These are phyloP conservation scores for Aradophagus sp. DNA, from an alignment of 1,140 invertebrate genomes.

Conservation along the genomic window DNA sequence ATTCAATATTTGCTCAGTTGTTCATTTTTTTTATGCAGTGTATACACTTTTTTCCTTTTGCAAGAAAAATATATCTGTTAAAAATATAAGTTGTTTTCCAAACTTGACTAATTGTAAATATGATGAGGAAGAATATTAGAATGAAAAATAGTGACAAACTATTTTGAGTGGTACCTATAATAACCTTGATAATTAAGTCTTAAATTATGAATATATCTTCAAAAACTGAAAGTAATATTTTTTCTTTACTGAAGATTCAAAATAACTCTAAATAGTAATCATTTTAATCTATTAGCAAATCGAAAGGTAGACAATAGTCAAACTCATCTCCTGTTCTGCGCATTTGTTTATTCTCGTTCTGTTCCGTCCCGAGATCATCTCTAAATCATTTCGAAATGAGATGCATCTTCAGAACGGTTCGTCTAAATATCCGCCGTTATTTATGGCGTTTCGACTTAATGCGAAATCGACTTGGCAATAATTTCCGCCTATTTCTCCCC, in stretches of 20 bases:
- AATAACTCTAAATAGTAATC: background rate
- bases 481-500: constrained; percentile 3
- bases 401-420: constrained; percentile 13
- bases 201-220: too few species aligned
- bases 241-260: background rate
- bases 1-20: too few species aligned
- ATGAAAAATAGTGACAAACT: too few species aligned
- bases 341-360: constrained; percentile 33
- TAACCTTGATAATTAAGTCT: too few species aligned
- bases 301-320: constrained; percentile 7
- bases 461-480: constrained; percentile 36
- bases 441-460: constrained; percentile 36
- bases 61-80: too few species aligned
- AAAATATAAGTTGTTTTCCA: too few species aligned
- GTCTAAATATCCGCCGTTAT: constrained; percentile 34
- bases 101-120: too few species aligned
- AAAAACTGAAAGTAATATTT: background rate
- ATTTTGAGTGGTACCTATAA: too few species aligned
- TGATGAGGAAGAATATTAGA: too few species aligned
- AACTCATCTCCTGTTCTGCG: too few species aligned
- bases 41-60: too few species aligned
- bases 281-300: constrained; percentile 7
- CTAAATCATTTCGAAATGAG: constrained; percentile 31
- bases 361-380: constrained; percentile 7
- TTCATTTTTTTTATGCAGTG: too few species aligned